Evolutionary conservation across 2,888 invertebrate species (phyloP), one percentile per base, ranked within the genome.

Genomic region (Scaptomyza parva): DNA sequence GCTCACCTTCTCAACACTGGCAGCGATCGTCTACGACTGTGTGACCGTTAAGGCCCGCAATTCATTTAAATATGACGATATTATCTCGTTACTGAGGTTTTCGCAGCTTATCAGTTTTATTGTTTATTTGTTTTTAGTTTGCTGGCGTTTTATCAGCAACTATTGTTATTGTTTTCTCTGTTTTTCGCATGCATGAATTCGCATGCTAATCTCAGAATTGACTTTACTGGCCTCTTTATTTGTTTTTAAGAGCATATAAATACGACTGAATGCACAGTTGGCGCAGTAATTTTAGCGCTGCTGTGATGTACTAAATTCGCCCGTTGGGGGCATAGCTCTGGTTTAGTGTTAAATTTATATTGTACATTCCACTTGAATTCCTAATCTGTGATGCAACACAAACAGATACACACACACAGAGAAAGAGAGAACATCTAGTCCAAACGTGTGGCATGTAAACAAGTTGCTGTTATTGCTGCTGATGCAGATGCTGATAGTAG

Each of bases 341-440:
- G 37, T 39, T 65, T 50, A 40, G 54, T 35, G 58, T 48, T 28
- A 48, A 62, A 62, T 74, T 53, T 73, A 68, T 67, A 48, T 47
- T 51, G 53, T 52, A 47, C 62, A 68, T 80, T 80, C 64, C 82
- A 72, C 76, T 70, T 86, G 82, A 75, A 73, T 86, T 81, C 67
- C 78, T 76, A 76, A 85, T 84, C 78, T 70, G 73, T 17, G 52
- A 48, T 76, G 65, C 70, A 40, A 17, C 43, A 40, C 18, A 37
- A 17, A 14, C 33, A 17, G 44, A 30, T 39, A 18, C 39, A 53
- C 12, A 20, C 41, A 30, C 39, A 18, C 35, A 50, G 12, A 50
- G 20, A 50, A 14, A 24, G 17, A 30, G 4, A 30, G 39, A 40
- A 52, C 63, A 66, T 68, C 41, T 61, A 53, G 54, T 44, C 50